Evolutionary conservation across 2,797 vertebrate species (phyloP).

Genomic region (Acrocephalus scirpaceus): DNA sequence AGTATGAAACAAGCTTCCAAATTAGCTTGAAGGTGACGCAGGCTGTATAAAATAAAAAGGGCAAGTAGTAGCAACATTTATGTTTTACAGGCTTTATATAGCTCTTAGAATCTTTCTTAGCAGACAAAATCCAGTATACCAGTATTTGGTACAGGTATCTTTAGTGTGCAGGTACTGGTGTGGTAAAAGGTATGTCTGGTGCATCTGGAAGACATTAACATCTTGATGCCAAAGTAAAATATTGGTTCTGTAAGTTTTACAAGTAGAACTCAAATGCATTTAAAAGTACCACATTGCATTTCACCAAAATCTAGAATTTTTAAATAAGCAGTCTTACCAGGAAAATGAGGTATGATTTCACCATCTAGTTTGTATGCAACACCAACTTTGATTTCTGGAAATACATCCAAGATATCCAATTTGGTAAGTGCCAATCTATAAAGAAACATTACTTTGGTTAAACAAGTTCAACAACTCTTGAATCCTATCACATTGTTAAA

Average conservation of each 20-base stretch:
- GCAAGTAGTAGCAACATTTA: background rate
- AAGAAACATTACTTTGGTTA: background rate
- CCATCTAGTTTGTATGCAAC: conserved; percentile 89
- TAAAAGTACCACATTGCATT: background rate
- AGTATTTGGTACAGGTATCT: background rate
- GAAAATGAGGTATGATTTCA: conserved; percentile 94
- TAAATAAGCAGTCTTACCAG: conserved; percentile 80
- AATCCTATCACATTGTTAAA: background rate
- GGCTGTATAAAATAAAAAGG: background rate
- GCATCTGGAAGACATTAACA: background rate
- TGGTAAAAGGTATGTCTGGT: background rate
- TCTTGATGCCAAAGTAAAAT: background rate
- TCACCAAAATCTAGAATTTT: background rate
- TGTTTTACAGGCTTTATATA: background rate
- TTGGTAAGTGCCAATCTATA: conserved; percentile 95
- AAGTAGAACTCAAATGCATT: background rate
- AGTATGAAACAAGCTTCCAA: background rate
- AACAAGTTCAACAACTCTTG: background rate
- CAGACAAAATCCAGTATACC: background rate
- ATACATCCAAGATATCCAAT: conserved; percentile 94
- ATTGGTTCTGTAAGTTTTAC: background rate
- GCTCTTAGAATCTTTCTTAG: background rate
- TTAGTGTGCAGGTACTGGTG: background rate
- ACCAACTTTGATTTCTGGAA: conserved; percentile 93
- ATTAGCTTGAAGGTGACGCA: background rate